A percentile compares a stretch with the other conserved stretches of the same genome.
Evolutionary conservation across 2,113 vertebrate species (phyloP).

Genomic region (Pelecanoides urinatrix): DNA sequence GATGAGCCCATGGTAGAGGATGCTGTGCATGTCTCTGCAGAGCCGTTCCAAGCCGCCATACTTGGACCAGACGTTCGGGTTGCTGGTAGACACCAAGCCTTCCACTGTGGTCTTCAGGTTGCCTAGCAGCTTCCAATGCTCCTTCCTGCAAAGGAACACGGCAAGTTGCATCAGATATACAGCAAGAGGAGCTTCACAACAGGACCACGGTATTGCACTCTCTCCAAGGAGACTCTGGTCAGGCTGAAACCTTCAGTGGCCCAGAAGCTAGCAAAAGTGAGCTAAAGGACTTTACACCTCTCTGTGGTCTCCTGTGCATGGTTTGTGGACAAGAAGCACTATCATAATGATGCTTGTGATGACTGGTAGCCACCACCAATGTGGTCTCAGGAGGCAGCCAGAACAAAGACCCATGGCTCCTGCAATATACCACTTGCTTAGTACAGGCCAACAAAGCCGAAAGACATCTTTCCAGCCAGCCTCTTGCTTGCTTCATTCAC

Average conservation of each 20-base stretch:
- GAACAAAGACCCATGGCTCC: not conserved
- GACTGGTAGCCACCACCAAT: not conserved
- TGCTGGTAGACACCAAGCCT: conserved; percentile 92
- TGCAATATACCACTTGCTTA: not conserved
- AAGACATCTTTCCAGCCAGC: not conserved
- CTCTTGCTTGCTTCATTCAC: not conserved
- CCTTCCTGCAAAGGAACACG: conserved; percentile 77
- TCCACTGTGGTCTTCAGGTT: conserved; percentile 96
- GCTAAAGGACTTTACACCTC: not conserved
- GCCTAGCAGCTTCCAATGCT: conserved; percentile 93
- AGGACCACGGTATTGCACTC: not conserved
- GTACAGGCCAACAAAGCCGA: not conserved
- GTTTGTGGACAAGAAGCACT: not conserved
- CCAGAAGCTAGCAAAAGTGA: not conserved
- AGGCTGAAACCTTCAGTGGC: not conserved
- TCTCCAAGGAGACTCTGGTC: not conserved
- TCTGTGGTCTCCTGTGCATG: not conserved
- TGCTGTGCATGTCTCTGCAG: conserved; percentile 95
- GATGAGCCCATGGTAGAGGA: conserved; percentile 91
- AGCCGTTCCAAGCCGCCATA: conserved; percentile 94
- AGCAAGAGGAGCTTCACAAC: not conserved
- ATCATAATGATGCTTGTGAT: not conserved
- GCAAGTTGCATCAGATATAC: not conserved
- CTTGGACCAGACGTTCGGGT: conserved; percentile 96
- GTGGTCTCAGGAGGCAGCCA: not conserved